These are phyloP conservation scores for Danio aesculapii DNA, from an alignment of 2,797 vertebrate genomes.

Conservation along the genomic window DNA sequence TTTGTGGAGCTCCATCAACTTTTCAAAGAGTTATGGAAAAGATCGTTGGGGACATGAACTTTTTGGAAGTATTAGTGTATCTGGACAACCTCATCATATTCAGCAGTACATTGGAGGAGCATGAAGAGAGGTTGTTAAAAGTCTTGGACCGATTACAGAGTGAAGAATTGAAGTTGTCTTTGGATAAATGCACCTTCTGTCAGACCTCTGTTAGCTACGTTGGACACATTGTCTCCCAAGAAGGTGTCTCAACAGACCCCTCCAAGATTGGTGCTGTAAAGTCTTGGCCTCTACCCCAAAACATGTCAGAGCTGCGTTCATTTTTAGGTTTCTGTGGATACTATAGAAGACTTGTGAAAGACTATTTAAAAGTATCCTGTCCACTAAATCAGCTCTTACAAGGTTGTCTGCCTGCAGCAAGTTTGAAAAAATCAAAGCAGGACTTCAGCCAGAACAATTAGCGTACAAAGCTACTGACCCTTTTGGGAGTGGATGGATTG, in stretches of 20 bases:
- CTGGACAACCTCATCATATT: neutral
- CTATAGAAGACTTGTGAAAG: neutral
- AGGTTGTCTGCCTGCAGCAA: neutral
- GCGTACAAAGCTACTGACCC: neutral
- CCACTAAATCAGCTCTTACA: neutral
- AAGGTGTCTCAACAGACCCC: neutral
- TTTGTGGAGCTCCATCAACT: neutral
- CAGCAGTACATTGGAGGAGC: neutral
- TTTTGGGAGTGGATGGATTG: neutral
- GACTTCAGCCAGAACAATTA: rapidly evolving
- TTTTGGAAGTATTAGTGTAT: neutral
- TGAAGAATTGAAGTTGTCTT: neutral
- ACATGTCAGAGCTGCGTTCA: neutral
- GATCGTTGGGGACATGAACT: constrained; percentile 2
- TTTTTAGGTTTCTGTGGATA: constrained; percentile 10
- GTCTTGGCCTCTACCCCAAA: neutral
- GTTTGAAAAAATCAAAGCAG: neutral
- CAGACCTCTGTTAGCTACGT: neutral
- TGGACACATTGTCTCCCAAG: constrained; percentile 3
- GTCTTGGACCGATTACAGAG: neutral
- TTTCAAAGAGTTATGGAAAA: constrained; percentile 10
- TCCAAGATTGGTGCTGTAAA: neutral
- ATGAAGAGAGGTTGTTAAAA: neutral
- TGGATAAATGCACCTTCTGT: neutral
- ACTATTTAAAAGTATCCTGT: neutral